Base-by-base conservation (phyloP, 2,797 vertebrate species). In the Psittacula derbiana region DNA sequence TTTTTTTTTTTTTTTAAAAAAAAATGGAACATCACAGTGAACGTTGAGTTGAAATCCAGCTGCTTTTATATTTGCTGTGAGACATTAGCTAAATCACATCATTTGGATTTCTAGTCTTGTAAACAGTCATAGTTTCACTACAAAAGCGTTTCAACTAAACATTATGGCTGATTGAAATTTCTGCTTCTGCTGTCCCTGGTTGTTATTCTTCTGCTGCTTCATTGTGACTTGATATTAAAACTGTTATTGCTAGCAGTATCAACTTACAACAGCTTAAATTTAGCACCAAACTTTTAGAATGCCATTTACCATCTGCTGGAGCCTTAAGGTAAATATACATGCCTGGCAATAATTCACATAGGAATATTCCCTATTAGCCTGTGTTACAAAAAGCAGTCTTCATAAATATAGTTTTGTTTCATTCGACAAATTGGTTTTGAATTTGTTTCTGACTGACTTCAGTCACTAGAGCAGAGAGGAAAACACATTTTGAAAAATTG, bases 361-460 rank as follows among this genome's bases (percentile, higher is more conserved):
- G 41, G 78, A 94, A 88, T 94, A 93, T 73, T 93, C 82, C 90
- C 91, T 41, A 76, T 91, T 76, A 94, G 74, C 67, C 64, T 90
- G 10, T 74, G 67, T 95, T 96, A 95, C 30, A 5, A 96, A 93
- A 82, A 96, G 52, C 85, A 69, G 93, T 97, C 90, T 96, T 97
- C 85, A 85, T 61, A 88, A 72, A 86, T 75, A 73, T 53, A 92
- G 58, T 82, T 96, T 89, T 81, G 80, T 96, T 97, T 86, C 74
- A 81, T 96, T 96, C 83, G 85, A 86, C 78, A 97, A 97, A 97
- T 80, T 97, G 80, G 70, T 96, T 97, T 94, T 94, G 90, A 96
- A 95, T 96, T 96, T 97, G n/a, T 89, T 97, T 92, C 81, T 92
- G 92, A 80, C 81, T 94, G 44, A 76, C 43, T 95, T 93, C 76